Evolutionary conservation across 2,797 vertebrate genomes (phyloP), one percentile per base, ranked within the genome.

Genomic region (Paratrypauchen microcephalus): DNA sequence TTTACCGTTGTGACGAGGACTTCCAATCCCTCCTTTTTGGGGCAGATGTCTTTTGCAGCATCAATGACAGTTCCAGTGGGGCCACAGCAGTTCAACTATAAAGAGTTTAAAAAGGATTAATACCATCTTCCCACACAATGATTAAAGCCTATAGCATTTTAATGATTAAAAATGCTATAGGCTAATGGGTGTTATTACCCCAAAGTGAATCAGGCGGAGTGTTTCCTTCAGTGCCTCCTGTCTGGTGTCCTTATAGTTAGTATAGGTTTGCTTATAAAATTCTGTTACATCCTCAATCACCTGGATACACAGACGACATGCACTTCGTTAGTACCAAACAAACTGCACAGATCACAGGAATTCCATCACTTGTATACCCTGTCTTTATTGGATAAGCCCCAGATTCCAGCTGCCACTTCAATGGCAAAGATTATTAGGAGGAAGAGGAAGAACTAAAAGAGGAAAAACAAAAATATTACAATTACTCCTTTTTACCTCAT

Each of bases 341-440:
- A 62, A 45, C 12, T 0, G 2, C 30, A 32, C 28, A 60, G 11
- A 60, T n/a, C 23, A 16, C 21, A 3, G 21, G 15, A 45, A n/a
- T 7, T 39, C 8, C 19, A 56, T 47, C 47, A 45, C 24, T 23
- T 24, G 30, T 56, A 18, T 81, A 98, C 97, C 94, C 76, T 89
- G 0, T 96, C 91, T 75, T 94, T 94, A 83, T 98, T 96, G 66
- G 94, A 91, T 64, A 98, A 93, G 50, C 96, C 97, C 97, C 96
- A 98, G 88, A 97, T 94, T 4, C 96, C 97, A 16, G 95, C 97
- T 5, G 96, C 96, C 48, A 98, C 94, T 85, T 98, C 97, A 59
- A 94, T 92, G 48, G 94, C 95, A 70, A 99, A 97, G 86, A 98
- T 97, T 89, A 98, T 56, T 18, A 99, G 89, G 70, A 99, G 95